phyloP scores from a whole-genome alignment of 2,113 vertebrate species.

The Percina caprodes region DNA sequence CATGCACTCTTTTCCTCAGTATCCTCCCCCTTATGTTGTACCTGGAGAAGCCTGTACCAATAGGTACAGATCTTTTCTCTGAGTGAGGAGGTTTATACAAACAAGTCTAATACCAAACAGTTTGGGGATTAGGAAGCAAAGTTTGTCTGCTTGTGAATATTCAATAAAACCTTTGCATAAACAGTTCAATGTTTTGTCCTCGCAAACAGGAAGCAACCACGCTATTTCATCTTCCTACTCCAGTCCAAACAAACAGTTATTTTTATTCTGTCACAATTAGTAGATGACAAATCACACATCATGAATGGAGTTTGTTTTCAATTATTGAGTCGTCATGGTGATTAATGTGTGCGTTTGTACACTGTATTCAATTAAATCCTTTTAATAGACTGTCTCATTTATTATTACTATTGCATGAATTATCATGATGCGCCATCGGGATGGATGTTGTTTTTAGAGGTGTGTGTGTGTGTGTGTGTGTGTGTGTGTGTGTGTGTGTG shows the following conservation, averaged over 20 bases:
- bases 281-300: neutral
- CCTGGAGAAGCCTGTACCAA: neutral
- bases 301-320: constrained; percentile 42
- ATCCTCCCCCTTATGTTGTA: neutral
- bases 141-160: constrained; percentile 21
- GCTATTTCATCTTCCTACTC: constrained; percentile 37
- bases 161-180: constrained; percentile 24
- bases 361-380: constrained; percentile 2
- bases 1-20: neutral
- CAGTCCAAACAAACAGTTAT: neutral
- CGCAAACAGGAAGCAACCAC: constrained; percentile 28
- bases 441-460: constrained; percentile 37
- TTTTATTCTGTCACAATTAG: constrained; percentile 32
- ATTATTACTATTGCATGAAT: constrained; percentile 28
- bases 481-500: neutral
- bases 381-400: constrained; percentile 20
- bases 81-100: neutral
- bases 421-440: neutral
- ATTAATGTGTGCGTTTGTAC: constrained; percentile 12
- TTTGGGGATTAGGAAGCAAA: constrained; percentile 7
- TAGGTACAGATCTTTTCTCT: neutral
- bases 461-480: constrained; percentile 14
- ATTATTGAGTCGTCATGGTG: constrained; percentile 13
- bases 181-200: constrained; percentile 35
- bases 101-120: neutral